Base-by-base conservation (phyloP, 2,797 vertebrate species). In the Microchirus variegatus region DNA sequence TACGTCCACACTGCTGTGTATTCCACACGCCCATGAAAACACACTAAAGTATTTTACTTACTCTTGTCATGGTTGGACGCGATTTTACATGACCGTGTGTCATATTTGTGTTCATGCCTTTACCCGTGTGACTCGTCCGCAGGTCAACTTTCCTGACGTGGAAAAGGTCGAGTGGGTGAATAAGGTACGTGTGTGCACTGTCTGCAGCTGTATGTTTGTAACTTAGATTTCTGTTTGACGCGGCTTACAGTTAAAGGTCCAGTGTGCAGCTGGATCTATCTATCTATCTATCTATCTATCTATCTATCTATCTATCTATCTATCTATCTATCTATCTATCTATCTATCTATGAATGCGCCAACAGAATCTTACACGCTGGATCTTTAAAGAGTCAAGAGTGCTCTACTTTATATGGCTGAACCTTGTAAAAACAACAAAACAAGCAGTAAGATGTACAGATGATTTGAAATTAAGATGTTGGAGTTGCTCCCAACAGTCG, bases 141-240 rank as follows among this genome's bases (percentile, higher is more conserved):
- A 97, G 96, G 94, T 97, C 75, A 95, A 91, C 83, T 97, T 97
- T 77, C 95, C 95, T 18, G 96, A 98, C 31, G 94, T 97, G 77
- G 96, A 98, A 71, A 94, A 96, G 85, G 95, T 91, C 0, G 96
- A 98, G 68, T 98, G 96, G 96, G 67, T 98, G 15, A 98, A 98
- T 76, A 97, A 98, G 95, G 96, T 97, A 90, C 35, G 58, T 41
- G 4, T n/a, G 60, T 12, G 46, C 10, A n/a, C n/a, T n/a, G n/a
- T n/a, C n/a, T 41, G 9, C 49, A 59, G 6, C 12, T 41, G 4
- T 42, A 4, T 51, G 10, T 36, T 52, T 52, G 31, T 5, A 31
- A 31, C 31, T 5, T 31, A 31, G 6, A 31, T 31, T 31, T 31
- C 31, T 31, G 31, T 31, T 31, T 31, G 5, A 44, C 14, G 17